Base-by-base conservation (phyloP, 1,140 invertebrate species). In the Scaptomyza pallida region DNA sequence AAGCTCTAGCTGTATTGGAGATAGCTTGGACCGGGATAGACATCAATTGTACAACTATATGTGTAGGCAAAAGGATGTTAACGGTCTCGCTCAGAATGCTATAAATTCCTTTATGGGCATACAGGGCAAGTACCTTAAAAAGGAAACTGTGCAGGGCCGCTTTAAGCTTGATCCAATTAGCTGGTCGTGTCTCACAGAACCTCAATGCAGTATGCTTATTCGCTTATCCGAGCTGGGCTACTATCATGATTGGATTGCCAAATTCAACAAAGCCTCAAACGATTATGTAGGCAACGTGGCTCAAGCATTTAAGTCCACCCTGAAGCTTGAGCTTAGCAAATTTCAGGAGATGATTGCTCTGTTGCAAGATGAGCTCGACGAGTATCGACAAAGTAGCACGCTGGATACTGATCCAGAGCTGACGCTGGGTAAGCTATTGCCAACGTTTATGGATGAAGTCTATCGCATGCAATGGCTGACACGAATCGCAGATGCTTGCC, bases 261-360 rank as follows among this genome's bases (percentile, higher is more conserved):
- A 95, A 89, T 95, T 95, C 64, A 94, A 94, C 65, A 94, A 95
- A 56, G 92, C 94, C 2, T 92, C 94, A 9, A 94, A 94, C 92
- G 92, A 93, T 65, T 80, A 93, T 77, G 91, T 90, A 90, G 97
- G 97, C 30, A 92, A 96, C 44, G 95, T 98, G 73, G 95, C 95
- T 23, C 96, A 98, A 92, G 97, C 97, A 62, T 95, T 99, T 71
- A 95, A 97, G 52, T 93, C 96, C 13, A 96, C 95, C 5, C 92
- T 99, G 30, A 94, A 96, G 76, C 94, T 96, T 65, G 96, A 99
- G 91, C 92, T 99, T 0, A 95, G 94, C 2, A 95, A 96, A 78
- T 99, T 97, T 90, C 98, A 98, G 92, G 93, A 96, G 59, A 94
- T 97, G 54, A 94, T 99, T 61, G 97, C 97, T 0, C 92, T 96